Base-by-base conservation (phyloP, 2,113 vertebrate species). In the Chloropsis hardwickii region DNA sequence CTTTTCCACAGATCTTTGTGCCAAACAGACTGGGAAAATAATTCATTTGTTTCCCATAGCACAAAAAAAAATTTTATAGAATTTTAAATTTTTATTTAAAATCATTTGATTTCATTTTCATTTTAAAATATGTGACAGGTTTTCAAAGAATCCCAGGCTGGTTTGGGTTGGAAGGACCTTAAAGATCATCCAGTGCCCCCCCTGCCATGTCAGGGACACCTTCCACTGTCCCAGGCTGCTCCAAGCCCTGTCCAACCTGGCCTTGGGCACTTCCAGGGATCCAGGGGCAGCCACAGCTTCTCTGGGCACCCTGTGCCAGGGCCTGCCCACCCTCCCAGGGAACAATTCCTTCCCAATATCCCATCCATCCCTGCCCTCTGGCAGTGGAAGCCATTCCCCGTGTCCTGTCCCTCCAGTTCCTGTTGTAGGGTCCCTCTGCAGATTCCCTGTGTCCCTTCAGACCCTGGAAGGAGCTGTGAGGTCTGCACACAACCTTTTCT, bases 131-230 rank as follows among this genome's bases (percentile, higher is more conserved):
- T 5, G 0, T 42, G 77, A 35, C 31, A 40, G 4, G 16, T 29
- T 79, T 71, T 54, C 29, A 54, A 29, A 40, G 40, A 40, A 47
- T 47, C 5, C 2, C 4, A 14, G 39, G 4, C 20, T 40, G n/a
- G 3, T 53, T 53, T 61, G 40, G 12, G 4, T 31, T 40, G n/a
- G 17, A 40, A 29, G 16, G 29, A 25, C 16, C 10, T 29, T 5
- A 35, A 70, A 70, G 6, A 0, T 0, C n/a, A 62, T 11, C 40
- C 1, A 1, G 0, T 28, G 0, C 7, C 14, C 37, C 2, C 9
- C 9, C 14, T 45, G 33, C 45, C 27, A 27, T 10, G 37, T 4
- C 27, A 69, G 47, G 54, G 64, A 61, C 39, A 45, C 19, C 20
- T 87, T 0, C 56, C n/a, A 18, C 57, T 22, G 0, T 25, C 42